These are phyloP conservation scores for Lamellibrachia satsuma DNA, from an alignment of 2,888 invertebrate species.

Conservation along the genomic window DNA sequence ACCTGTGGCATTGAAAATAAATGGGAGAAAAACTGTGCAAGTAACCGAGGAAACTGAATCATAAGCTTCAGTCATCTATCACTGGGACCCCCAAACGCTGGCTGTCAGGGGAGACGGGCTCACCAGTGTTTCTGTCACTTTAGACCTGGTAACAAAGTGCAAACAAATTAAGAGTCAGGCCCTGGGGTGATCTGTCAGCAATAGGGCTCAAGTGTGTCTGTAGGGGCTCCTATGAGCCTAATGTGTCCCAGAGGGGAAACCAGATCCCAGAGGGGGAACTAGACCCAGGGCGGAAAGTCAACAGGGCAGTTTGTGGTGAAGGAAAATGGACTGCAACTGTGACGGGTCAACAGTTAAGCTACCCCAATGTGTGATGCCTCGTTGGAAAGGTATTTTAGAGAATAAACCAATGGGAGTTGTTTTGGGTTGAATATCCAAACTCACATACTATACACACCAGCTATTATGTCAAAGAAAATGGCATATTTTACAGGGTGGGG, in stretches of 20 bases:
- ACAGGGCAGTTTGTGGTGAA: background rate
- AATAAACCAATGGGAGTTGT: too few relatives aligned
- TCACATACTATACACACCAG: too few relatives aligned
- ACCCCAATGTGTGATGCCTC: too few relatives aligned
- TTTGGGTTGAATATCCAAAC: too few relatives aligned
- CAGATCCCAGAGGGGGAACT: background rate
- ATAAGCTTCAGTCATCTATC: background rate
- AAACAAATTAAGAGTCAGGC: background rate
- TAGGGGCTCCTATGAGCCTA: background rate
- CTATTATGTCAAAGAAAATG: background rate
- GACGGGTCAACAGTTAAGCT: too few relatives aligned
- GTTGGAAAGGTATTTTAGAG: too few relatives aligned
- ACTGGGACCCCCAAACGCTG: background rate
- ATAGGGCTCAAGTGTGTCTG: conserved; percentile 4
- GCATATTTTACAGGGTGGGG: background rate
- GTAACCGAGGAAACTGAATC: background rate
- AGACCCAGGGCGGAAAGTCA: background rate
- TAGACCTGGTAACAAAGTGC: background rate
- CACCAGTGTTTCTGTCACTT: background rate
- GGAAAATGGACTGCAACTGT: background rate
- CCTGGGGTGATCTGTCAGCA: background rate
- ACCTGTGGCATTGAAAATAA: background rate
- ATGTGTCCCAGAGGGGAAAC: background rate
- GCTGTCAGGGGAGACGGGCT: background rate
- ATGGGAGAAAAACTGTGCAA: background rate